Percentiles rank a stretch among this genome's conserved stretches.
These are phyloP conservation scores for Itoplectis maculator DNA, from an alignment of 2,888 invertebrate species.

Conservation along the genomic window DNA sequence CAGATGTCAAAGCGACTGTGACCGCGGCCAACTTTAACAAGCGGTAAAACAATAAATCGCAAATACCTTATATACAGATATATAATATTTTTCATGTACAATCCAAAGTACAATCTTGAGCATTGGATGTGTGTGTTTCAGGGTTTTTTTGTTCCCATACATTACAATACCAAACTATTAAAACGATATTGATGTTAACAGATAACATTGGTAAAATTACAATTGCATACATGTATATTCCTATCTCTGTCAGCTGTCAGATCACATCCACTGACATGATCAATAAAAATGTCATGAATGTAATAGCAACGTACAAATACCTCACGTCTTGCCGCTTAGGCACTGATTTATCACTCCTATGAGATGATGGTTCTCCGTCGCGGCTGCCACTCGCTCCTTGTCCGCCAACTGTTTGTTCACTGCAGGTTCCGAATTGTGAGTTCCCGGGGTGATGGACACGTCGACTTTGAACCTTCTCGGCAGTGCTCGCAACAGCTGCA, in stretches of 20 bases:
- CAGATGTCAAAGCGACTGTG: background rate
- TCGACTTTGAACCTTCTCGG: slow-evolving; percentile 94
- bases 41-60: background rate
- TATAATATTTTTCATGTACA: background rate
- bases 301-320: background rate
- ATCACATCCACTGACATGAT: slow-evolving; percentile 17
- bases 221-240: background rate
- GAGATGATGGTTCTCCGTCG: slow-evolving; percentile 96
- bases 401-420: slow-evolving; percentile 99
- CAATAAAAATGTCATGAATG: background rate
- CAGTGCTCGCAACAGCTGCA: slow-evolving; percentile 94
- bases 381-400: slow-evolving; percentile 98
- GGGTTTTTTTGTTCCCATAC: background rate
- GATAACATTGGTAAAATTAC: background rate
- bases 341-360: slow-evolving; percentile 98
- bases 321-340: slow-evolving; percentile 83
- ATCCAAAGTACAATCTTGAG: background rate
- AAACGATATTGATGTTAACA: background rate
- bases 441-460: slow-evolving; percentile 95
- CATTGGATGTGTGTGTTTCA: background rate
- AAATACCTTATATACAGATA: background rate
- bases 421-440: slow-evolving; percentile 95
- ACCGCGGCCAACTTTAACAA: background rate
- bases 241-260: background rate
- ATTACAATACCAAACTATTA: background rate